A percentile compares a stretch with the other conserved stretches of the same genome.
Evolutionary conservation across 2,797 vertebrate species (phyloP).

Genomic region (Ceyx erithaca): DNA sequence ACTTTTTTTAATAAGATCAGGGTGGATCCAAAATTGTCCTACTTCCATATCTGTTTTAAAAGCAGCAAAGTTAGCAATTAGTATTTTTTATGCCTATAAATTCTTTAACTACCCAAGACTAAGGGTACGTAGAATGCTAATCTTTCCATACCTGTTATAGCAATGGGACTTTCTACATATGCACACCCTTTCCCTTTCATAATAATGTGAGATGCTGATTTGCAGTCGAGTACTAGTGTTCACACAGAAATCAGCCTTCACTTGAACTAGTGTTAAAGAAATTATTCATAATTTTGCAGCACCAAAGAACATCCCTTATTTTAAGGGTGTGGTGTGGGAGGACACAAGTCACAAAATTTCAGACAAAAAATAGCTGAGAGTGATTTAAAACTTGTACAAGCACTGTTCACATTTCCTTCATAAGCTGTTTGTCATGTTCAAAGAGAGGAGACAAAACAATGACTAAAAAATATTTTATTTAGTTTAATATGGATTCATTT

Average conservation of each 20-base stretch:
- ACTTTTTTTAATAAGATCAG: not conserved
- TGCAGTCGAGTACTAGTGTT: not conserved
- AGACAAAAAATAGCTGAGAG: not conserved
- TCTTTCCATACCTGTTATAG: not conserved
- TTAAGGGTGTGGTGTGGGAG: not conserved
- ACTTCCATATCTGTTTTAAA: not conserved
- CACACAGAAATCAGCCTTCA: not conserved
- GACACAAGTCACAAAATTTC: not conserved
- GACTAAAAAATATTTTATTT: not conserved
- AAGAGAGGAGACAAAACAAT: not conserved
- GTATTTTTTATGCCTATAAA: not conserved
- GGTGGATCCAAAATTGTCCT: not conserved
- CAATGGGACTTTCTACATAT: not conserved
- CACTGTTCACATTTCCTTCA: not conserved
- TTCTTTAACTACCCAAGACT: not conserved
- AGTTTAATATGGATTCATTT: not conserved
- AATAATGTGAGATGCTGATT: not conserved
- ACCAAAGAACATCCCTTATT: not conserved
- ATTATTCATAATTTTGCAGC: not conserved
- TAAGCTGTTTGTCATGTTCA: not conserved
- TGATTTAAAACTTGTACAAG: not conserved
- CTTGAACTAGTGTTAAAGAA: not conserved
- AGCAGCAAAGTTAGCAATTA: not conserved
- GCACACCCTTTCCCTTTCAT: not conserved
- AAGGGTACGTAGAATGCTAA: not conserved